A percentile compares a stretch with the other conserved stretches of the same genome.
Conservation (phyloP, 2,888 invertebrate species). For the Drosophila nigritarsus region DNA sequence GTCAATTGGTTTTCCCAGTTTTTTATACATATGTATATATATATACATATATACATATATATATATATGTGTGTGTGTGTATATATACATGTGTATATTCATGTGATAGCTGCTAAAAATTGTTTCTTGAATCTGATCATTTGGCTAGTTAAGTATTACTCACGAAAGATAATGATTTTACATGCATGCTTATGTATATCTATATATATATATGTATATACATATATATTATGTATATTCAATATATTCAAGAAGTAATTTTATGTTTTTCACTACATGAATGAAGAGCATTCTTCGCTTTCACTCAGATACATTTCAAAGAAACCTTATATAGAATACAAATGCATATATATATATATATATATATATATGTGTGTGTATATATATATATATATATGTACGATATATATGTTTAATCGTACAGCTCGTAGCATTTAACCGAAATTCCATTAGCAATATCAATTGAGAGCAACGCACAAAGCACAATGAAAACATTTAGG, state of each 20-base stretch:
- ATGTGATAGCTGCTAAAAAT: conserved; percentile 57
- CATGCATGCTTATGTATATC: background rate
- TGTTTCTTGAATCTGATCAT: conserved; percentile 12
- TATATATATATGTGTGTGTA: background rate
- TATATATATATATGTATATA: background rate
- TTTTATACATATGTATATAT: background rate
- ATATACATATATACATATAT: background rate
- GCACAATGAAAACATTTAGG: conserved; percentile 25
- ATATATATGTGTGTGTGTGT: background rate
- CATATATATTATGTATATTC: conserved; percentile 6
- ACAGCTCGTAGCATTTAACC: conserved; percentile 28
- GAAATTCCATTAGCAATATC: conserved; percentile 32
- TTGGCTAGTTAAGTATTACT: conserved; percentile 42
- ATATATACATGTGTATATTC: conserved; percentile 23
- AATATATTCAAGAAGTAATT: conserved; percentile 8
- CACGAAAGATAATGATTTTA: background rate
- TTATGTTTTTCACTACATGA: background rate
- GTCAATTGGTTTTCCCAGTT: conserved; percentile 46
- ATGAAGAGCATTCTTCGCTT: conserved; percentile 2
- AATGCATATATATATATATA: conserved; percentile 12
- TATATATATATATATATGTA: background rate
- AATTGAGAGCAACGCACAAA: conserved; percentile 28
- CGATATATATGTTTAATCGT: conserved; percentile 5
- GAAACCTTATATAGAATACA: conserved; percentile 15
- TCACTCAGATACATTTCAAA: conserved; percentile 13